Base-by-base conservation (phyloP, 2,888 invertebrate species). In the Creontiades dilutus region DNA sequence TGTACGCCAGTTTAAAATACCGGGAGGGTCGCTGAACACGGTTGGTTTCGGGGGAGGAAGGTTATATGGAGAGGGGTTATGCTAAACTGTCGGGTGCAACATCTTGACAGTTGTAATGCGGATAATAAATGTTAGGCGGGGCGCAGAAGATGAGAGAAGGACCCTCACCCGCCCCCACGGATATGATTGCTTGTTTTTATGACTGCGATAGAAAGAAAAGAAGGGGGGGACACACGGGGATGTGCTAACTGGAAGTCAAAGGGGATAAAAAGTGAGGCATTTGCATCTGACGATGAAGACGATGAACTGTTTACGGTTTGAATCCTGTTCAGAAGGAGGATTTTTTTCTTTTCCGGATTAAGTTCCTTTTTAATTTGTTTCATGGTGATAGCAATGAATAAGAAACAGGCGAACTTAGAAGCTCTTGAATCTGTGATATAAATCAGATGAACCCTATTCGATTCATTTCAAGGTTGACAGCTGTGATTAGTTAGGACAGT, bases 161-260 rank as follows among this genome's bases (percentile, higher is more conserved):
- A 16, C 57, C 85, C 85, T 61, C 12, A 14, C 46, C 19, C 14
- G 14, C 48, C 61, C 85, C 85, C 14, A 47, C 84, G 85, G 86
- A 86, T 86, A 86, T 86, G 86, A 86, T 86, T 86, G 86, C 86
- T 86, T 86, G 86, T 86, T 86, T 86, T 86, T 86, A 86, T 86
- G 86, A 76, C 86, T 86, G 61, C 85, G 28, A 78, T 47, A 78
- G 9, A 37, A 37, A 37, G 37, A 37, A 37, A 37, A n/a, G 78
- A 78, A 37, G 78, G 47, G 27, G 85, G 47, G 48, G 76, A 27
- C 19, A 28, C 27, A 37, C 48, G 23, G 48, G 61, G 68, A 57
- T 28, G 85, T 28, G 46, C 47, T 76, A 76, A 76, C 68, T 86
- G 61, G 61, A 85, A 76, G 46, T 55, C 75, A 19, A 68, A 76